Base-by-base conservation (phyloP, 64 coral and sea anemone species). In the Porites lutea region DNA sequence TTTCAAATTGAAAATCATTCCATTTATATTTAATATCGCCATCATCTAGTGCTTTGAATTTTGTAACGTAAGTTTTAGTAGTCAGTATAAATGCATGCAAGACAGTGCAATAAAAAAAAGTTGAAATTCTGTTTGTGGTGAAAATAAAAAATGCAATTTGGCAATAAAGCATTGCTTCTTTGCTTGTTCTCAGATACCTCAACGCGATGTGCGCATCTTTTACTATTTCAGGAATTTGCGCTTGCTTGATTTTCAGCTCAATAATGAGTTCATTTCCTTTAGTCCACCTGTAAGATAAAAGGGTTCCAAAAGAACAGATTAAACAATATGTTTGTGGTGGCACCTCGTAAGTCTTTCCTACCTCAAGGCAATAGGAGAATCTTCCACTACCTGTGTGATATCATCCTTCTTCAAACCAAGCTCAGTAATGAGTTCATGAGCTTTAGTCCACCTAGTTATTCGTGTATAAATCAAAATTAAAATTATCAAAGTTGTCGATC, bases 251-350 rank as follows among this genome's bases (percentile, higher is more conserved):
- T 68, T 90, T 90, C 58, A 96, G 82, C 67, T 96, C 92, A 68
- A 71, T 93, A 20, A 96, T 93, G 19, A 96, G 92, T 71, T 96
- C 95, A 93, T 93, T 88, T 70, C 87, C 91, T 93, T 96, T 93
- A 48, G 81, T 96, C 95, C 95, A 96, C 95, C 95, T 93, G 74
- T 77, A 61, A n/a, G 21, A 83, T 23, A 75, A 91, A 59, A 59
- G 18, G 63, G 67, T 84, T 68, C 6, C 2, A 69, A 84, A 14
- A 27, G 14, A 13, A 64, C 4, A 4, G 5, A 20, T 47, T 49
- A 62, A 64, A 47, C 27, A 46, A 63, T 20, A 54, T 19, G 10
- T 21, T 2, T 13, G 52, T 57, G 19, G 5, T 23, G 9, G 9
- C 12, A 51, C 47, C 27, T 37, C 0, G 27, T 37, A 37, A 37